Conservation (phyloP, 2,113 vertebrate genomes). For the Malurus elegans region DNA sequence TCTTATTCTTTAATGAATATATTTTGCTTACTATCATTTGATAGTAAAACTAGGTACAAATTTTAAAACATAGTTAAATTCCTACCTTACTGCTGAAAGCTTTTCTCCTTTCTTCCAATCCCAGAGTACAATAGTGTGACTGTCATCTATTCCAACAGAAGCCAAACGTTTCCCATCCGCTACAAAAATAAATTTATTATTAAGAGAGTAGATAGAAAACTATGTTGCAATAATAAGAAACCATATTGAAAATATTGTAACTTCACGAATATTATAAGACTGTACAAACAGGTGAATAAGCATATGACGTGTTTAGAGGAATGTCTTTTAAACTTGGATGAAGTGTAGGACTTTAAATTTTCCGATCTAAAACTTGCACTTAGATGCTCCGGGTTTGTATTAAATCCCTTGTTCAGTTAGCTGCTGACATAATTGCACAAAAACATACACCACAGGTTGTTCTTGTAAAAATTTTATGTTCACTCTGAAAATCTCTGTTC, state of each 20-base stretch:
- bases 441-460: neutral
- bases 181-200: conserved; percentile 64
- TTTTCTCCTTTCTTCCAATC: conserved; percentile 98
- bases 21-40: neutral
- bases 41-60: neutral
- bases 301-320: neutral
- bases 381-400: neutral
- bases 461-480: neutral
- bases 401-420: neutral
- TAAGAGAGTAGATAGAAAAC: conserved; percentile 29
- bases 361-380: neutral
- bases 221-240: neutral
- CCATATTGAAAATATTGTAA: neutral
- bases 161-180: conserved; percentile 94
- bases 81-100: conserved; percentile 89
- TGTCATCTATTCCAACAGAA: conserved; percentile 94
- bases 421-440: neutral
- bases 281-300: neutral
- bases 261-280: neutral
- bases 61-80: neutral
- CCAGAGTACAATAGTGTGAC: conserved; percentile 93
- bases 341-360: neutral
- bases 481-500: neutral
- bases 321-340: neutral
- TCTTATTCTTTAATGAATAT: neutral